Conservation (phyloP, 2,113 vertebrate species). For the Lonchura striata region DNA sequence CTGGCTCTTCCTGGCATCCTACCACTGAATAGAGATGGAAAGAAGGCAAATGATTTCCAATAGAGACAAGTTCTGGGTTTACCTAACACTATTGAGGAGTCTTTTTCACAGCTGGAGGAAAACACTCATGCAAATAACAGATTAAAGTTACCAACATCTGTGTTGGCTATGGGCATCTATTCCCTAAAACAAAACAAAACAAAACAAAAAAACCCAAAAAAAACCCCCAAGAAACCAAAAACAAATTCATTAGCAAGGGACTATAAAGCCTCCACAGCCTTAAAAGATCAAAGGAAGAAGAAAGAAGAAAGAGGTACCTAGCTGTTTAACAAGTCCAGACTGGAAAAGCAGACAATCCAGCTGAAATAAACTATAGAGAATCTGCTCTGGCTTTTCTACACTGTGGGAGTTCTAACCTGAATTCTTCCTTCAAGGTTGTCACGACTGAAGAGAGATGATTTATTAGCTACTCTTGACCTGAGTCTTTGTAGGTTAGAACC, state of each 20-base stretch:
- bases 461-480: neutral
- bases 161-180: neutral
- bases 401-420: neutral
- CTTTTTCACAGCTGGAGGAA: neutral
- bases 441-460: neutral
- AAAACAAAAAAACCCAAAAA: too few relatives aligned
- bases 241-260: neutral
- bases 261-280: neutral
- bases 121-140: neutral
- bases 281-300: neutral
- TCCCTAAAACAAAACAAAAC: neutral
- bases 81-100: neutral
- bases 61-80: neutral
- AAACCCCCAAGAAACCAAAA: neutral
- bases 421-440: neutral
- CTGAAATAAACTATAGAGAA: neutral
- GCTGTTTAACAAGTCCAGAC: neutral
- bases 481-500: neutral
- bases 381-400: neutral
- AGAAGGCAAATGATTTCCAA: neutral
- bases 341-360: neutral
- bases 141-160: neutral
- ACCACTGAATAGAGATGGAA: neutral
- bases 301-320: neutral
- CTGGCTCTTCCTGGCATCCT: neutral